These are phyloP conservation scores for Hydroisotoma schaefferi DNA, from an alignment of 2,888 invertebrate species.

Conservation along the genomic window DNA sequence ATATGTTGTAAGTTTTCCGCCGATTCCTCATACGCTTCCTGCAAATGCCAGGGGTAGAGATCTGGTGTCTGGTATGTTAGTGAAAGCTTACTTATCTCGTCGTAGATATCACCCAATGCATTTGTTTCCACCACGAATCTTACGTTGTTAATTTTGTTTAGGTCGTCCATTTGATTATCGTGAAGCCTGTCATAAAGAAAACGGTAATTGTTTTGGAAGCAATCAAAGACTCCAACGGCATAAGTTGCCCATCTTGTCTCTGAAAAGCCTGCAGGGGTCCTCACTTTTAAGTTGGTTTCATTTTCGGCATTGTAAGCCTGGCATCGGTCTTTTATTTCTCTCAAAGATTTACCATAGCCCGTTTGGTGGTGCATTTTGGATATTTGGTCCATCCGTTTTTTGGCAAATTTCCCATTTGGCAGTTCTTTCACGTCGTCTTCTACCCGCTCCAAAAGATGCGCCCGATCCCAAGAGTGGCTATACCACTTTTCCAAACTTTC, in stretches of 20 bases:
- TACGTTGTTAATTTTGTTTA: neutral
- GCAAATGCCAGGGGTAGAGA: neutral
- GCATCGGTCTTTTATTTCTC: neutral
- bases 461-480: neutral
- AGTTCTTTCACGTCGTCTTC: neutral
- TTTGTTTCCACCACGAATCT: neutral
- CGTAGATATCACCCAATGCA: neutral
- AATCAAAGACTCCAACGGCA: neutral
- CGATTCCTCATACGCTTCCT: neutral
- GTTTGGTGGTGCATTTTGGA: neutral
- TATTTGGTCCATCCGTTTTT: neutral
- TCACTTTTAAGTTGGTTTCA: neutral
- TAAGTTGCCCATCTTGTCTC: conserved; percentile 1
- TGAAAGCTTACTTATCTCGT: neutral
- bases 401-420: neutral
- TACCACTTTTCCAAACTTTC: neutral
- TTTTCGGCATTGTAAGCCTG: too few relatives aligned
- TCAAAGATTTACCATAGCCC: neutral
- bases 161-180: neutral
- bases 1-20: too few relatives aligned
- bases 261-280: neutral
- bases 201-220: conserved; percentile 1
- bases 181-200: neutral
- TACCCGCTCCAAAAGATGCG: conserved; percentile 3
- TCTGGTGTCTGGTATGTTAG: neutral